These are phyloP conservation scores for Phania funesta DNA, from an alignment of 2,888 invertebrate species.

Conservation along the genomic window DNA sequence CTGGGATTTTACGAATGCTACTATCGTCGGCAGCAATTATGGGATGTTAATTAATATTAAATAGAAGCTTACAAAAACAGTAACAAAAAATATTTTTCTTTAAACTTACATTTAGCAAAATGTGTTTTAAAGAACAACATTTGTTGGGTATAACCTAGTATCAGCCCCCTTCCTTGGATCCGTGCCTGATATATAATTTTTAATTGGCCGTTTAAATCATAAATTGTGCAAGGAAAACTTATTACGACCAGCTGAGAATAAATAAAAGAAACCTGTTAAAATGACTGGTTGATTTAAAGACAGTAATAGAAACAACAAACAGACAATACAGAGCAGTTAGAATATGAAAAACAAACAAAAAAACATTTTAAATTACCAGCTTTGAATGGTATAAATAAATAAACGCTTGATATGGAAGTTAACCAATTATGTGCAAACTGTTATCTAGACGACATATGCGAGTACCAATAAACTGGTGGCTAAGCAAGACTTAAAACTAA, in stretches of 20 bases:
- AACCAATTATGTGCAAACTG: conserved; percentile 37
- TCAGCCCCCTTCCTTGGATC: no score
- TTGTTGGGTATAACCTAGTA: no score
- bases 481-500: conserved; percentile 43
- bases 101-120: no score
- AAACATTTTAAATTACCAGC: conserved; percentile 43
- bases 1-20: no score
- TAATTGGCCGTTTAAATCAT: conserved; percentile 45
- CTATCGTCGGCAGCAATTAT: no score
- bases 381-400: conserved; percentile 18
- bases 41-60: no score
- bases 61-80: no score
- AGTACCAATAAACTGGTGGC: conserved; percentile 39
- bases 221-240: conserved; percentile 25
- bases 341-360: no score
- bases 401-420: conserved; percentile 29
- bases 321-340: neutral
- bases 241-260: neutral
- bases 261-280: conserved; percentile 35
- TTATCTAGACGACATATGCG: conserved; percentile 6
- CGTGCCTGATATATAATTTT: no score
- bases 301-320: neutral
- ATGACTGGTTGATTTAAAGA: conserved; percentile 18
- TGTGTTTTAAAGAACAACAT: no score
- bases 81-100: no score